Base-by-base conservation (phyloP, 2,888 invertebrate genomes). In the Tiliacea citrago region DNA sequence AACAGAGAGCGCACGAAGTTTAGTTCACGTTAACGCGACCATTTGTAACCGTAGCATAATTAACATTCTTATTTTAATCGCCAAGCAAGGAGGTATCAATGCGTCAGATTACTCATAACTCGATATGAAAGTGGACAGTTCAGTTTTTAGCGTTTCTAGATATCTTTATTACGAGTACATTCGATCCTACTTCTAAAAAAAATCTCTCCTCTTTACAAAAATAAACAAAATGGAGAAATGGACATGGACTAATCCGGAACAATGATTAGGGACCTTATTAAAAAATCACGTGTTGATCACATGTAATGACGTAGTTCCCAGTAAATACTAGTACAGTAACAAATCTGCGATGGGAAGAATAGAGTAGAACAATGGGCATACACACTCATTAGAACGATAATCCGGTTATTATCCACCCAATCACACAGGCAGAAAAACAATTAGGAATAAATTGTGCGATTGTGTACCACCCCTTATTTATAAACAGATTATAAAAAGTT, bases 351-450 rank as follows among this genome's bases (percentile, higher is more conserved):
- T 79, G 83, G 72, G 77, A 71, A 82, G 72, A 66, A 69, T 71
- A 61, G 21, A 68, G 78, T 69, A 81, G 86, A 88, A 88, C 88
- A 88, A 88, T 88, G 73, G 83, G 39, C 68, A 24, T 65, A 68
- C 71, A 77, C 67, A 79, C 62, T 84, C 81, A 81, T 76, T 80
- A 79, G 47, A 77, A 62, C 73, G 57, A 79, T 81, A 81, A 85
- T 87, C 82, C 74, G 63, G 77, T 81, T 86, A 73, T 85, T 85
- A 85, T 77, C 62, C 69, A 70, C 45, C 67, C 71, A 84, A 76
- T 68, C 60, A 72, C 55, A 82, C 21, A 16, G 7, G 39, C 57
- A 47, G 55, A 69, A 81, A 81, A 65, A 79, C 75, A 61, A 77
- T 79, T 73, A 73, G 42, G 47, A 73, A 66, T 70, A 69, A 58